Conservation (phyloP, 2,888 invertebrate species). For the Bombylius discolor region DNA sequence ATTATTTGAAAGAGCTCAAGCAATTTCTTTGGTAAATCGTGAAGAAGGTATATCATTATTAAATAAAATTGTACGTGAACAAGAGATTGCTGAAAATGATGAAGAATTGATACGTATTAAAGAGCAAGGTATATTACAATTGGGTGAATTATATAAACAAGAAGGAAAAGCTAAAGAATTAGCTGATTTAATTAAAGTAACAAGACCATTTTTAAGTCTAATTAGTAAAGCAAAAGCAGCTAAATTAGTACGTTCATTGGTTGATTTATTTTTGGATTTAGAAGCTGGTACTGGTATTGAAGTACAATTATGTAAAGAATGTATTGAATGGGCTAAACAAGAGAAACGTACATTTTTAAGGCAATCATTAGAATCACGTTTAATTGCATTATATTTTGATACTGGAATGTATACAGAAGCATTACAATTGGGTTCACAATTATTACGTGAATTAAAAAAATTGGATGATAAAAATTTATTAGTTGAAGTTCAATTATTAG, state of each 20-base stretch:
- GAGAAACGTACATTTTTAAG: slow-evolving; percentile 93
- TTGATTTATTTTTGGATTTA: slow-evolving; percentile 94
- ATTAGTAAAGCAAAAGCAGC: slow-evolving; percentile 99
- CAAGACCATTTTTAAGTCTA: slow-evolving; percentile 84
- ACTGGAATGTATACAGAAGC: slow-evolving; percentile 83
- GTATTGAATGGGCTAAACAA: slow-evolving; percentile 98
- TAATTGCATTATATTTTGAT: slow-evolving; percentile 90
- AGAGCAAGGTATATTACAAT: slow-evolving; percentile 86
- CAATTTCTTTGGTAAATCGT: slow-evolving; percentile 58
- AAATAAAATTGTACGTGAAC: slow-evolving; percentile 65
- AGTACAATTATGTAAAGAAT: slow-evolving; percentile 87
- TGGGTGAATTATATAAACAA: slow-evolving; percentile 84
- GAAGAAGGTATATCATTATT: slow-evolving; percentile 61
- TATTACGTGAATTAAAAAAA: slow-evolving; percentile 93
- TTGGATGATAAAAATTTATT: slow-evolving; percentile 97
- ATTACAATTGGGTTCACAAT: slow-evolving; percentile 65
- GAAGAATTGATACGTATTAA: slow-evolving; percentile 84
- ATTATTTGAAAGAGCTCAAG: slow-evolving; percentile 75
- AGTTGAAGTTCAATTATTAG: slow-evolving; percentile 94
- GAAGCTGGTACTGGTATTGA: slow-evolving; percentile 94
- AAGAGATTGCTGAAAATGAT: slow-evolving; percentile 65
- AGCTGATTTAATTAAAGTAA: slow-evolving; percentile 85
- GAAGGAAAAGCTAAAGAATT: slow-evolving; percentile 86
- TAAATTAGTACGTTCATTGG: slow-evolving; percentile 89
- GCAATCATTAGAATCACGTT: slow-evolving; percentile 87